Conservation (phyloP, 2,797 vertebrate genomes). For the Sphaeramia orbicularis region DNA sequence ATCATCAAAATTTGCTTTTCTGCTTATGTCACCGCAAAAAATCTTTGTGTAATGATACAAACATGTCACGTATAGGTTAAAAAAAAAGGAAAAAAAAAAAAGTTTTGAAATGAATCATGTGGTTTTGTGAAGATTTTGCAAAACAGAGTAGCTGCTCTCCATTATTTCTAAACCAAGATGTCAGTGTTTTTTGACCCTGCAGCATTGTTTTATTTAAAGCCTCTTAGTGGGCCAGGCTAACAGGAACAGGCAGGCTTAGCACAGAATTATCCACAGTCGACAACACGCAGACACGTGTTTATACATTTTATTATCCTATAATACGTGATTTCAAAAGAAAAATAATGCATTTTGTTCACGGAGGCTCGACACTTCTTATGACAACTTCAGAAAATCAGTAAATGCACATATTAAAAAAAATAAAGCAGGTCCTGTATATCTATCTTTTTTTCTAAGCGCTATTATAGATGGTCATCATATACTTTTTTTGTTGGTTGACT, state of each 20-base stretch:
- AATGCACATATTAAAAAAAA: too few relatives aligned
- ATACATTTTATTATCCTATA: conserved; percentile 3
- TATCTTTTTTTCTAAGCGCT: too few relatives aligned
- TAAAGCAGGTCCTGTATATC: too few relatives aligned
- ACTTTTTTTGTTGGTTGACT: too few relatives aligned
- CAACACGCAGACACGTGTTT: conserved; percentile 15
- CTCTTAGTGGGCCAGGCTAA: conserved; percentile 53
- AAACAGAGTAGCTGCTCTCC: conserved; percentile 21
- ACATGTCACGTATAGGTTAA: background rate
- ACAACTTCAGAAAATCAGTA: too few relatives aligned
- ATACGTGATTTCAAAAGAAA: conserved; percentile 9
- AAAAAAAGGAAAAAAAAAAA: background rate
- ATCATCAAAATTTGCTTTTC: conserved; percentile 22
- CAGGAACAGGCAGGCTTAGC: conserved; percentile 50
- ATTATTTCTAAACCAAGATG: conserved; percentile 46
- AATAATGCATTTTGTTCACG: too few relatives aligned
- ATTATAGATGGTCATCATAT: too few relatives aligned
- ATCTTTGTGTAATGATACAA: background rate
- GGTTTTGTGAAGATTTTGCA: conserved; percentile 30
- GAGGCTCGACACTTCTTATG: too few relatives aligned
- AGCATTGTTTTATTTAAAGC: conserved; percentile 72
- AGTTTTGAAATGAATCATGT: conserved; percentile 30
- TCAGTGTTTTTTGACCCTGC: conserved; percentile 56
- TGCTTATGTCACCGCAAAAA: conserved; percentile 1
- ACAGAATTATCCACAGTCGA: conserved; percentile 27